phyloP scores from a whole-genome alignment of 2,888 invertebrate species.

The Drosophila antonietae region DNA sequence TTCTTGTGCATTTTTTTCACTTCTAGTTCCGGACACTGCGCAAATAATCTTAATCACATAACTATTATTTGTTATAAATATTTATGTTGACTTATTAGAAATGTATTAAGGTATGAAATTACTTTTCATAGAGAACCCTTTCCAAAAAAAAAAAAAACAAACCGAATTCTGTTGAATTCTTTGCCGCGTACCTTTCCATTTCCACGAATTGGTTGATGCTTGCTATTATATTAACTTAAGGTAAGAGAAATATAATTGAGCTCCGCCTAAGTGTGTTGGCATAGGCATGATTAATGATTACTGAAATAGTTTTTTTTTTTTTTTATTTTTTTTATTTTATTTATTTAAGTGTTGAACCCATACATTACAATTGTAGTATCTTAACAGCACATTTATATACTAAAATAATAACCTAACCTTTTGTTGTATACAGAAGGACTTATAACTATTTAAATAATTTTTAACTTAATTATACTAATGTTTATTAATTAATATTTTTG shows the following conservation, averaged over 20 bases:
- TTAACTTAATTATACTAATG: too few species aligned
- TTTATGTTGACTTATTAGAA: not conserved
- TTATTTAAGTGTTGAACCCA: too few species aligned
- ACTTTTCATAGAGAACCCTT: not conserved
- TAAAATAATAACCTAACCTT: too few species aligned
- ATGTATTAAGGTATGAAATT: not conserved
- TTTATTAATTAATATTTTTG: too few species aligned
- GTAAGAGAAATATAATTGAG: conserved; percentile 6
- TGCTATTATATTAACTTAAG: not conserved
- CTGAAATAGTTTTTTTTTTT: not conserved
- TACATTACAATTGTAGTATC: too few species aligned
- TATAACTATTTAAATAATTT: too few species aligned
- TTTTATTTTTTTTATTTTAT: too few species aligned
- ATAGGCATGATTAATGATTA: not conserved
- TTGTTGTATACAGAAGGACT: too few species aligned
- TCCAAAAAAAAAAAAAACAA: not conserved
- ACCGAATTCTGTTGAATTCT: not conserved
- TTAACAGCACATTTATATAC: too few species aligned
- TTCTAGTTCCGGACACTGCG: not conserved
- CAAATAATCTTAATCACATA: not conserved
- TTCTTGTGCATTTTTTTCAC: too few species aligned
- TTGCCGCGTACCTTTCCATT: not conserved
- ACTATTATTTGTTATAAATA: not conserved
- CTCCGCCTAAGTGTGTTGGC: not conserved
- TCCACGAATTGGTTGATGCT: not conserved